Evolutionary conservation across 2,888 invertebrate genomes (phyloP).

Genomic region (Dorcus hopei): DNA sequence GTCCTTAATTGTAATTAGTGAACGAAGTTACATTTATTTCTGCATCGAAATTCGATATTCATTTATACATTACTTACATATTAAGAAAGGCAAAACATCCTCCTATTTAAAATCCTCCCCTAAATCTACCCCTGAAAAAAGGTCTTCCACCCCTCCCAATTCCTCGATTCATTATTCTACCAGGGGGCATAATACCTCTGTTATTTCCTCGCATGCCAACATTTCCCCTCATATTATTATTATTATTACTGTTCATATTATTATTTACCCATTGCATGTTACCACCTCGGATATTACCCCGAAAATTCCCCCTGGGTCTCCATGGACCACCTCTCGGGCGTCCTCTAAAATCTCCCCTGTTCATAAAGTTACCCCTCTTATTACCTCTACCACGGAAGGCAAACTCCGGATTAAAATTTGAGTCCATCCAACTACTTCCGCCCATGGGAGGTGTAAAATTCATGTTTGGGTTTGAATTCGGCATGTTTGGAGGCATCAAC

Average conservation of each 20-base stretch:
- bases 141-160: constrained; percentile 3
- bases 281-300: constrained; percentile 18
- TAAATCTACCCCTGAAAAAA: constrained; percentile 13
- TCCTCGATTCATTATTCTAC: background rate
- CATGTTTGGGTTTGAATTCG: too few species aligned
- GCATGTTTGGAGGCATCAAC: too few species aligned
- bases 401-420: constrained; percentile 2
- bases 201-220: constrained; percentile 39
- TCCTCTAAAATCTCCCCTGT: constrained; percentile 28
- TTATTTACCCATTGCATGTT: constrained; percentile 7
- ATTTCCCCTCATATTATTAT: constrained; percentile 23
- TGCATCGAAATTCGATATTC: too few species aligned
- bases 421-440: background rate
- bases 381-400: constrained; percentile 23
- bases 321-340: constrained; percentile 13
- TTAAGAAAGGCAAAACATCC: too few species aligned
- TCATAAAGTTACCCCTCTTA: constrained; percentile 32
- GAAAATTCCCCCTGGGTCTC: constrained; percentile 13
- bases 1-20: too few species aligned
- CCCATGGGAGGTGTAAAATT: background rate
- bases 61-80: too few species aligned
- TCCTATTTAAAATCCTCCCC: constrained; percentile 12
- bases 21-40: too few species aligned
- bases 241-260: too few species aligned
- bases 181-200: constrained; percentile 24